Evolutionary conservation across 1,140 invertebrate genomes (phyloP).

Genomic region (Tetragonula clypearis): DNA sequence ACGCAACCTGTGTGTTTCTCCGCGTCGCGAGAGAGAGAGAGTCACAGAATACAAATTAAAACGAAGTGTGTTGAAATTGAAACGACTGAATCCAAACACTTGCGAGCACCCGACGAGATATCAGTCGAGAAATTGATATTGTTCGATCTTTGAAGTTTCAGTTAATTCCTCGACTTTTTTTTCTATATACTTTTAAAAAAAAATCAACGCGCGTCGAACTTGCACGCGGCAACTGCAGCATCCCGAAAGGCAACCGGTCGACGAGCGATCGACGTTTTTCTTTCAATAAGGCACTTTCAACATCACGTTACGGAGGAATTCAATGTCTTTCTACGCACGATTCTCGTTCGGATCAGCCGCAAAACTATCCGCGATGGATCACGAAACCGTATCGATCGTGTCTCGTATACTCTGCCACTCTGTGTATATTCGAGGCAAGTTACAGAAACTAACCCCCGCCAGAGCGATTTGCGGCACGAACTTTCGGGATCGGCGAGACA

Average conservation of each 20-base stretch:
- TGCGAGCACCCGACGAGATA: background rate
- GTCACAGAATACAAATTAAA: background rate
- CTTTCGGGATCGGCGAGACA: slow-evolving; percentile 27
- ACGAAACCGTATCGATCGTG: background rate
- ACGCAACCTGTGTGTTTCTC: no score
- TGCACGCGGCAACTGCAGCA: background rate
- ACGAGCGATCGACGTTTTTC: background rate
- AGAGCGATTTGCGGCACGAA: slow-evolving; percentile 23
- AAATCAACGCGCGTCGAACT: background rate
- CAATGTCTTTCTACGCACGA: slow-evolving; percentile 39
- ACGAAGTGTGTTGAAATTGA: background rate
- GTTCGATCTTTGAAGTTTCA: background rate
- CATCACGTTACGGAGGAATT: slow-evolving; percentile 33
- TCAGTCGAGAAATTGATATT: background rate
- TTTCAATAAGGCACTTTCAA: slow-evolving; percentile 40
- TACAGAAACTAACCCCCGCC: background rate
- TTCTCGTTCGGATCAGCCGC: slow-evolving; percentile 38
- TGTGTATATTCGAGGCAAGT: background rate
- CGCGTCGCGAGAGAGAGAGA: background rate
- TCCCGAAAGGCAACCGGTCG: background rate
- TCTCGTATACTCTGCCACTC: slow-evolving; percentile 23
- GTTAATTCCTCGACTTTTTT: background rate
- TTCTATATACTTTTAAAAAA: background rate
- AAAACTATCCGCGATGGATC: background rate
- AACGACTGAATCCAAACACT: background rate